These are phyloP conservation scores for Virgularia gustaviana DNA, from an alignment of 92 coral and sea anemone species.

Conservation along the genomic window DNA sequence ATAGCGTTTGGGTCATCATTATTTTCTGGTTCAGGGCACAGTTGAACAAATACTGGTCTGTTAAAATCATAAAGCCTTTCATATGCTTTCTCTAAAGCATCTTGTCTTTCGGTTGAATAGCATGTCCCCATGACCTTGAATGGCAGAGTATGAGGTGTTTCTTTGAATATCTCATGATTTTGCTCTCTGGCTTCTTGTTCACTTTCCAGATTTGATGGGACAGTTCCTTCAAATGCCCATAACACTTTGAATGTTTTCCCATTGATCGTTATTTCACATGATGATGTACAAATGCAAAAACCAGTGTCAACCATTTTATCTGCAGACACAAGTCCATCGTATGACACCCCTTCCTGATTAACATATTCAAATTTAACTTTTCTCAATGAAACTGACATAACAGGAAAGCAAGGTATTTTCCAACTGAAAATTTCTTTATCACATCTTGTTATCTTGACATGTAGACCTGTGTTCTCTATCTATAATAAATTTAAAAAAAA, in stretches of 20 bases:
- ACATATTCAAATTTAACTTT: background rate
- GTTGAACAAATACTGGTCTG: slow-evolving; percentile 24
- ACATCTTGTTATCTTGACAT: slow-evolving; percentile 28
- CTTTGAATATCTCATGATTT: slow-evolving; percentile 1
- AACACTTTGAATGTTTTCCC: slow-evolving; percentile 16
- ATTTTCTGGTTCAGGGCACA: slow-evolving; percentile 24
- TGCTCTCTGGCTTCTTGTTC: slow-evolving; percentile 12
- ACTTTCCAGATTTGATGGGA: slow-evolving; percentile 1
- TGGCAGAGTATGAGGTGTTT: slow-evolving; percentile 22
- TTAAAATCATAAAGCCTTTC: slow-evolving; percentile 20
- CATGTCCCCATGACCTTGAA: slow-evolving; percentile 29
- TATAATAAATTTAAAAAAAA: slow-evolving; percentile 3
- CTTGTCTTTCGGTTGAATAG: slow-evolving; percentile 14
- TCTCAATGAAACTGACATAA: slow-evolving; percentile 12
- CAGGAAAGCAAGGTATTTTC: slow-evolving; percentile 37
- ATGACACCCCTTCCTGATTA: slow-evolving; percentile 3
- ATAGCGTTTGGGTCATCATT: slow-evolving; percentile 27
- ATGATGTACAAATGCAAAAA: slow-evolving; percentile 28
- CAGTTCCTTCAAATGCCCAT: slow-evolving; percentile 14
- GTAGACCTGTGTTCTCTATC: slow-evolving; percentile 13
- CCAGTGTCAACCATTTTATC: slow-evolving; percentile 27
- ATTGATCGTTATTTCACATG: slow-evolving; percentile 22
- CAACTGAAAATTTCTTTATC: slow-evolving; percentile 26
- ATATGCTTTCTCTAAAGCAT: slow-evolving; percentile 30
- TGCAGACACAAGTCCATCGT: slow-evolving; percentile 22